Evolutionary conservation across 2,113 vertebrate genomes (phyloP).

Genomic region (Gnathonemus longibarbis): DNA sequence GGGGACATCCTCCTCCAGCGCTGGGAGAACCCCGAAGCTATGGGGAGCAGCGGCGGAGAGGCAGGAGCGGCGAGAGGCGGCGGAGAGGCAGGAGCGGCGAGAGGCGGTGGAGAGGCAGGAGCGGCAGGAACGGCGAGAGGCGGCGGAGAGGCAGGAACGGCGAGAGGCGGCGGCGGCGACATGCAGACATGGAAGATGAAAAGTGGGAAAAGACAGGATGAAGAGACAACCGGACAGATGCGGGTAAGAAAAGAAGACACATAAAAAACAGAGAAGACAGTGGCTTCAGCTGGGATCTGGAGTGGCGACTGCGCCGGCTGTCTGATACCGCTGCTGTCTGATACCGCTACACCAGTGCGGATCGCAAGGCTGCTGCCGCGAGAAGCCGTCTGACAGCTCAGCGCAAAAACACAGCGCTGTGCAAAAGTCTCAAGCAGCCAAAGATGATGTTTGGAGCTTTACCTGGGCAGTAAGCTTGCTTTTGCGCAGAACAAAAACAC

Average conservation of each 20-base stretch:
- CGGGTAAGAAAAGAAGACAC: background rate
- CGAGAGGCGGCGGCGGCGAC: slow-evolving; percentile 23
- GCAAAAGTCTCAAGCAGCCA: background rate
- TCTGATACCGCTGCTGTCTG: too few relatives aligned
- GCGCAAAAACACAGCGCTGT: background rate
- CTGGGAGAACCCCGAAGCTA: slow-evolving; percentile 68
- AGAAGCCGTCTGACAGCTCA: background rate
- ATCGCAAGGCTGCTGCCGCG: background rate
- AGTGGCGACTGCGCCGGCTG: too few relatives aligned
- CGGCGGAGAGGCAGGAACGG: background rate
- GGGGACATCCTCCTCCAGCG: slow-evolving; percentile 70
- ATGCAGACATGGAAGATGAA: slow-evolving; percentile 54
- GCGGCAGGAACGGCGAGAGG: too few relatives aligned
- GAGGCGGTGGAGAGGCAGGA: background rate
- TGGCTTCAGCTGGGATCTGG: background rate
- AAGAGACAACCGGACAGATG: slow-evolving; percentile 32
- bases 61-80: background rate
- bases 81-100: background rate
- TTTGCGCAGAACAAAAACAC: background rate
- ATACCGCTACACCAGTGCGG: background rate
- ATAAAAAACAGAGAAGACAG: background rate
- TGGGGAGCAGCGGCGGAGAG: slow-evolving; percentile 33
- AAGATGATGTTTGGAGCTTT: background rate
- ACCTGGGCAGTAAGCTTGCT: background rate
- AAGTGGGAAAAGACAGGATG: slow-evolving; percentile 42